Base-by-base conservation (phyloP, 2,113 vertebrate species). In the Chaetodon trifascialis region DNA sequence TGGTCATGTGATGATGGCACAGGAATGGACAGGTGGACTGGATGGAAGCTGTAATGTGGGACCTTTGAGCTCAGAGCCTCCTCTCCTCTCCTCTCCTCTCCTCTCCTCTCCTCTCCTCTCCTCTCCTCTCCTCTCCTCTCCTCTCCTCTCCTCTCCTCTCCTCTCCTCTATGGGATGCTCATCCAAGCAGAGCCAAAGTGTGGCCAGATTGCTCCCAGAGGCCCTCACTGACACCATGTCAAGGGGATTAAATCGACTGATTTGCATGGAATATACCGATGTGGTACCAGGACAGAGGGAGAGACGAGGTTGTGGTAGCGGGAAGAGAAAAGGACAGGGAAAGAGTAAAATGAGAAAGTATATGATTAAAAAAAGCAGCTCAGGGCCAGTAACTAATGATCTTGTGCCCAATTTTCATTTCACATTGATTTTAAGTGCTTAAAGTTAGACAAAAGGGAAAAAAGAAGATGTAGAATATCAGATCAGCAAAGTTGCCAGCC, bases 231-330 rank as follows among this genome's bases (percentile, higher is more conserved):
- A 85, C 85, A 86, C 89, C 83, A 79, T 88, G 91, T 85, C 80
- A 85, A 54, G 80, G 76, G 87, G 86, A 89, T 92, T 88, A 88
- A 88, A 93, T 86, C 76, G 82, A 89, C 75, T 87, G 85, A 90
- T 91, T 89, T 91, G 82, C 89, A 90, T 88, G 76, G 73, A 85
- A 82, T 84, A 60, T 78, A 64, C 46, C 4, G 23, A 36, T 34
- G 72, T 76, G 67, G 19, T 69, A 46, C 15, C 63, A 54, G 65
- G 76, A 60, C 71, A 78, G 55, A 60, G 25, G 64, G 76, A 21
- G 42, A 51, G 62, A 30, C 5, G 42, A 60, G 19, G 15, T 42
- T 73, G 59, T 40, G 47, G 60, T 42, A 14, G 0, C 12, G 72
- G 68, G 49, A 46, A 11, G 21, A 76, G 38, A 59, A 64, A 3